Percentiles rank a stretch among this genome's conserved stretches.
Conservation (phyloP, 2,797 vertebrate genomes). For the Nasua narica region DNA sequence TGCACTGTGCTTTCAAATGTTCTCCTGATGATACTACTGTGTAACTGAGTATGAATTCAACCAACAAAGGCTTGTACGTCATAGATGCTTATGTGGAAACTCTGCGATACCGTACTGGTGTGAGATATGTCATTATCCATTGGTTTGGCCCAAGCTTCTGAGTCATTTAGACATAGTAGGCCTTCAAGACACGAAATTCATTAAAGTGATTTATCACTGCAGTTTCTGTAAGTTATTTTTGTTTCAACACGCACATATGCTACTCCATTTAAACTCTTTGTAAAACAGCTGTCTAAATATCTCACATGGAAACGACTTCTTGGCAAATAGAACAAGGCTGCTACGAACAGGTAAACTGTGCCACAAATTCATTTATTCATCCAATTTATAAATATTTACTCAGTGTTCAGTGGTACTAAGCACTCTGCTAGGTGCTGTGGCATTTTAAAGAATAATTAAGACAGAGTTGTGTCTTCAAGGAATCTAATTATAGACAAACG, state of each 20-base stretch:
- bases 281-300: not conserved
- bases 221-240: not conserved
- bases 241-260: not conserved
- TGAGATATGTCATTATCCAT: not conserved
- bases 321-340: not conserved
- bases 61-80: not conserved
- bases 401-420: not conserved
- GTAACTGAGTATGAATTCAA: not conserved
- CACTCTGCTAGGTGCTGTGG: not conserved
- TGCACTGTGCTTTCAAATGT: not conserved
- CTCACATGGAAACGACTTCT: not conserved
- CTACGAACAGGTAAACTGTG: not conserved
- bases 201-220: not conserved
- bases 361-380: not conserved
- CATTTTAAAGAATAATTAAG: slow-evolving; percentile 23
- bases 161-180: not conserved
- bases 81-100: not conserved
- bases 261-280: not conserved
- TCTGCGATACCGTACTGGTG: rapidly evolving
- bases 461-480: not conserved
- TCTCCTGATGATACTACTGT: not conserved
- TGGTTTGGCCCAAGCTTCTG: not conserved
- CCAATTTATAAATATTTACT: slow-evolving; percentile 9
- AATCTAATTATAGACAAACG: not conserved
- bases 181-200: not conserved